Base-by-base conservation (phyloP, 2,113 vertebrate genomes). In the Suncus etruscus region DNA sequence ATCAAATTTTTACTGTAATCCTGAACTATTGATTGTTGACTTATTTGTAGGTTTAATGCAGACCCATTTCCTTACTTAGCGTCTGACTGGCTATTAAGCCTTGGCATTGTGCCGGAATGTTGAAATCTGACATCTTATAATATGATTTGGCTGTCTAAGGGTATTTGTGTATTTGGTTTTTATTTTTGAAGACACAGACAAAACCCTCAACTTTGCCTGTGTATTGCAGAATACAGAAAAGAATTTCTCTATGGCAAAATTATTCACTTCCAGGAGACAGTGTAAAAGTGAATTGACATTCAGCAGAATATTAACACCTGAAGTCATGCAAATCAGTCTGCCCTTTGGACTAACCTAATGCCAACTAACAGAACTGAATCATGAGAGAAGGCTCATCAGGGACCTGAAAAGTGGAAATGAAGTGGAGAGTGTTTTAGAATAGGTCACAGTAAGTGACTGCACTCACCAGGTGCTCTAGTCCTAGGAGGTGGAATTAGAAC, bases 21-120 rank as follows among this genome's bases (percentile, higher is more conserved):
- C 95, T 96, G 90, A 90, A 95, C 78, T 97, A 98, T 98, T 96
- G 98, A 98, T 98, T 97, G 97, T 97, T 98, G 97, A 97, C 97
- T 97, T 97, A 97, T 97, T 97, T 97, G 97, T 97, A 97, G 96
- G 87, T 96, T 96, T 98, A 97, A 98, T 98, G 97, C 95, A 97
- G 94, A 95, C 86, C 94, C 96, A 98, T 98, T 98, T 98, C 98
- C 98, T 97, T 97, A 93, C 95, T 97, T 96, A 95, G 97, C 95
- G 95, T 98, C 96, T 97, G 92, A 95, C 96, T 94, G 93, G 86
- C 97, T 97, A 98, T 98, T 98, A 98, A 95, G 93, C 3, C 27
- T 87, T 97, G 97, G 96, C 97, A 94, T 79, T 93, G 87, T 92
- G 95, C 97, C 98, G 96, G 88, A 91, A 94, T 79, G 92, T 93